Base-by-base conservation (phyloP, 2,888 invertebrate species). In the Ophonus ardosiacus region DNA sequence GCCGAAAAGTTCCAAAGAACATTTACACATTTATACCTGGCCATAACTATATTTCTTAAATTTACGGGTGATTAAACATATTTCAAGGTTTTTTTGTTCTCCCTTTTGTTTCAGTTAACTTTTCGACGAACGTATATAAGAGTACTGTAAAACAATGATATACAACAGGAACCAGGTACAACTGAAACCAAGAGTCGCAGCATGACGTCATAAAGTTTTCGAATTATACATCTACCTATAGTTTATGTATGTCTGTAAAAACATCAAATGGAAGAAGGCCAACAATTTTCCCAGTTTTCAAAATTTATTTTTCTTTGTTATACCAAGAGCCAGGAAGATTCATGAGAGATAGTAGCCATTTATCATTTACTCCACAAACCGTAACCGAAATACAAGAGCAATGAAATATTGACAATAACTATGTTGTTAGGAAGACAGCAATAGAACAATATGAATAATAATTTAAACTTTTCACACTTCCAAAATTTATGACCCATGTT, bases 191-290 rank as follows among this genome's bases (percentile, higher is more conserved):
- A 63, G 3, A 21, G 3, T 3, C 24, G 24, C 24, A 63, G 21
- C n/a, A 63, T 24, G 63, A 21, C 10, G 63, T 63, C 63, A 24
- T 24, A 63, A 63, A 24, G 21, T 63, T 18, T 18, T 63, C 21
- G 63, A 63, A 63, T 21, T 57, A 57, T 79, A 79, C 59, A 79
- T 79, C n/a, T 57, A 79, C 79, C 79, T 79, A 18, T 21, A 21
- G 21, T 10, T 21, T 24, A 78, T 7, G 24, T 0, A 17, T 63
- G 21, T 63, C 21, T 63, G 63, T 24, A 24, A 63, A 21, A 17
- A 63, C 63, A 24, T 4, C 13, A 10, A 43, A n/a, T 76, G 51
- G 76, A 43, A 15, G 18, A 7, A 21, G 18, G 76, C 76, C 51
- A 76, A 51, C 40, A 7, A 43, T 76, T 71, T 76, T 76, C 10